These are phyloP conservation scores for Chaunax sp. DNA, from an alignment of 2,797 vertebrate genomes.

Conservation along the genomic window DNA sequence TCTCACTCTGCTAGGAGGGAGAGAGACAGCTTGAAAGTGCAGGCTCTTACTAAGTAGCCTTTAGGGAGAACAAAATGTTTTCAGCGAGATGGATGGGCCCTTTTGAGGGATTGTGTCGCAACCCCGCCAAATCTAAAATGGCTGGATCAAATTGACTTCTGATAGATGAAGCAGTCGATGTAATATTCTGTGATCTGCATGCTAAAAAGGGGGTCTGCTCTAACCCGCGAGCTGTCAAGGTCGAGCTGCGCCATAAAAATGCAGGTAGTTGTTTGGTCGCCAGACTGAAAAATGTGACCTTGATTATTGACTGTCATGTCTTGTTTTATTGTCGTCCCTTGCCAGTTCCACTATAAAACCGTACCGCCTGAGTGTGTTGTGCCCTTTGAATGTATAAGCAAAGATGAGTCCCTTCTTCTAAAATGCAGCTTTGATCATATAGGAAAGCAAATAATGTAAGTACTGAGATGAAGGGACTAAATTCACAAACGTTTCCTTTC, in stretches of 20 bases:
- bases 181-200: conserved; percentile 85
- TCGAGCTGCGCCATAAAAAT: conserved; percentile 78
- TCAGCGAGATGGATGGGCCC: conserved; percentile 81
- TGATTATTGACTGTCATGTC: conserved; percentile 82
- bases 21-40: conserved; percentile 55
- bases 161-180: conserved; percentile 83
- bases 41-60: conserved; percentile 72
- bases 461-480: conserved; percentile 27
- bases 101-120: conserved; percentile 83
- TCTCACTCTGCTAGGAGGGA: conserved; percentile 43
- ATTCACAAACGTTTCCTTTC: conserved; percentile 21
- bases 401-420: conserved; percentile 14
- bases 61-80: conserved; percentile 80
- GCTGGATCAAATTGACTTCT: conserved; percentile 84
- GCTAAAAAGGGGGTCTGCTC: conserved; percentile 78
- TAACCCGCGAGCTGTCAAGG: conserved; percentile 80
- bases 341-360: conserved; percentile 62
- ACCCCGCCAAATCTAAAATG: conserved; percentile 83
- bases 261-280: conserved; percentile 81
- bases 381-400: conserved; percentile 34
- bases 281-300: conserved; percentile 84
- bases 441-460: conserved; percentile 31
- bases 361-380: conserved; percentile 32
- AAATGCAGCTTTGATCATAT: conserved; percentile 23
- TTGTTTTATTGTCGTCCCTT: conserved; percentile 76